Conservation (phyloP, 2,888 invertebrate species). For the Apamea sordens region DNA sequence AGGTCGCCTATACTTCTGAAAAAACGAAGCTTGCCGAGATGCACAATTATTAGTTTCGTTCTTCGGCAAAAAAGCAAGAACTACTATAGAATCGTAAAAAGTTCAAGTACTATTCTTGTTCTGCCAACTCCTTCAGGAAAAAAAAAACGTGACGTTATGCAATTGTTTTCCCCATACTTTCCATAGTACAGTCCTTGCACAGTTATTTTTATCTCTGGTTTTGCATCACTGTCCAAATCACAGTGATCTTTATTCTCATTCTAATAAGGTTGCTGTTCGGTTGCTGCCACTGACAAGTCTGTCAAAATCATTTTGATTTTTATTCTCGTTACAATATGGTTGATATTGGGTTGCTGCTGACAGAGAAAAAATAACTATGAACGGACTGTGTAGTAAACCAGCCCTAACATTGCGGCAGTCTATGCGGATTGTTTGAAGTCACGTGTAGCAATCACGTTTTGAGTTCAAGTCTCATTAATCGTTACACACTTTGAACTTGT, state of each 20-base stretch:
- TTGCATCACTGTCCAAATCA: too few species aligned
- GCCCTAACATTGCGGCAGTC: neutral
- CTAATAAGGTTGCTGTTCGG: too few species aligned
- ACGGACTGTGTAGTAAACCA: neutral
- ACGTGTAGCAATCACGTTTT: constrained; percentile 33
- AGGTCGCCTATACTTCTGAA: too few species aligned
- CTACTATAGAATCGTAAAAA: neutral
- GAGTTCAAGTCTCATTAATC: constrained; percentile 14
- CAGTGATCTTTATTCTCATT: too few species aligned
- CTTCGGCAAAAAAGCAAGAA: neutral
- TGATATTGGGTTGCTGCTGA: too few species aligned
- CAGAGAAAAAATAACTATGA: too few species aligned
- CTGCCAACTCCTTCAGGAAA: neutral
- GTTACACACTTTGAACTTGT: neutral
- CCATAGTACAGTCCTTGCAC: neutral
- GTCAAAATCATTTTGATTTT: too few species aligned
- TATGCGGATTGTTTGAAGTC: constrained; percentile 26
- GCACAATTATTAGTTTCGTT: neutral
- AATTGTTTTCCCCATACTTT: neutral
- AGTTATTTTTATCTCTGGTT: too few species aligned
- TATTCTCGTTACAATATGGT: too few species aligned
- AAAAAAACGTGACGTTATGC: neutral
- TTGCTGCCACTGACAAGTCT: too few species aligned
- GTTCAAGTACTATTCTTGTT: neutral
- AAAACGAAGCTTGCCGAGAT: too few species aligned